Evolutionary conservation across 2,888 invertebrate genomes (phyloP), one percentile per base, ranked within the genome.

Genomic region (Leptothorax acervorum): DNA sequence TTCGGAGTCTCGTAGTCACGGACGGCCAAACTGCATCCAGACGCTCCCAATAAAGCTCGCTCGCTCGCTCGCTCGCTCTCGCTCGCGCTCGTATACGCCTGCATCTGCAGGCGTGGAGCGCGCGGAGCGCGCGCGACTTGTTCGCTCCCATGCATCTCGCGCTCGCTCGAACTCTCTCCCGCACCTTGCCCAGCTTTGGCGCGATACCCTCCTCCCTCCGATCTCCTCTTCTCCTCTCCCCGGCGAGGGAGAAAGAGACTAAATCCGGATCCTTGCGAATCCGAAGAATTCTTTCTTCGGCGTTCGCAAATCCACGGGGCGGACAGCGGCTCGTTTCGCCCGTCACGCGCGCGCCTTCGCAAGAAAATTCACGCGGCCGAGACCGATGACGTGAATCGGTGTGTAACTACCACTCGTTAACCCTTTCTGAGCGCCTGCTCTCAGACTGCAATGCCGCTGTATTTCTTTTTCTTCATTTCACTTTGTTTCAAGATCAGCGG

Each of bases 1-100:
- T 94, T 94, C 93, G 92, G 85, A 89, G 90, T 89, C 90, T 89
- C 87, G 91, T 92, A 91, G 92, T 92, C 92, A 92, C 85, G 92
- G 92, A 93, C 92, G 90, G 90, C 91, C 92, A 92, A 93, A 93
- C 92, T 93, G 89, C 90, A 89, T 88, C 83, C 86, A 93, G 93
- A 92, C 92, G 92, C 92, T 92, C 92, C 93, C 93, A 91, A 92
- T 93, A 92, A 93, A 93, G 90, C 91, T 91, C 92, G 90, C 91
- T 78, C 86, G 85, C 62, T 28, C 55, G 71, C 70, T 18, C 92
- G 87, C 90, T 90, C 88, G 83, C 86, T 39, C 35, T 74, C 63
- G 15, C 42, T 48, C 45, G 53, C 75, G 39, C 74, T 23, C 23
- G 23, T 23, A 23, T 66, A 55, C 55, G 45, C 75, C 53, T 60